A percentile compares a stretch with the other conserved stretches of the same genome.
phyloP scores from a whole-genome alignment of 2,113 vertebrate genomes.

The Nycticebus coucang region DNA sequence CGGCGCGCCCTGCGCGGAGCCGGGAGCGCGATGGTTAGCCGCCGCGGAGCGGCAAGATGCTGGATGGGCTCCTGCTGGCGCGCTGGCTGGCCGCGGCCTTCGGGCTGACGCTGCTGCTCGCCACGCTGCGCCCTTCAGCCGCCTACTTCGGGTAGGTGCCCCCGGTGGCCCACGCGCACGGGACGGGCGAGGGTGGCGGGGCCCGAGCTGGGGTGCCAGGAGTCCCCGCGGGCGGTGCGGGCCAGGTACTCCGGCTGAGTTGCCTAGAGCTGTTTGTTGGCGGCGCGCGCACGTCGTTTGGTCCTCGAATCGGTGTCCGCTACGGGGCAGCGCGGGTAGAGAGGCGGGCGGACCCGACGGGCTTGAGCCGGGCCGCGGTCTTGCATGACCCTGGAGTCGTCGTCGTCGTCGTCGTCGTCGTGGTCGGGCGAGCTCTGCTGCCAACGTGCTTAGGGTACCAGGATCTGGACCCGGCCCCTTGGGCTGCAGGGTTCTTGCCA shows the following conservation, averaged over 20 bases:
- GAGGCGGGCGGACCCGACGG: not conserved
- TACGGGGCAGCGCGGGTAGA: not conserved
- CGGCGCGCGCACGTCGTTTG: not conserved
- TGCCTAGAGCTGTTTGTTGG: conserved; percentile 59
- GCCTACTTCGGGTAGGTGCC: conserved; percentile 82
- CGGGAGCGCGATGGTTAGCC: conserved; percentile 80
- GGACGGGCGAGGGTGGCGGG: conserved; percentile 12
- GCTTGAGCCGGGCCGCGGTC: conserved; percentile 34
- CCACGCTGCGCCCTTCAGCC: conserved; percentile 77
- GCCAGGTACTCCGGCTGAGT: conserved; percentile 39
- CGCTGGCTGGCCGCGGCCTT: conserved; percentile 81
- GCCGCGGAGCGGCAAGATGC: conserved; percentile 80
- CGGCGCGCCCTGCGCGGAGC: conserved; percentile 72
- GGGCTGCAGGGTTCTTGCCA: conserved; percentile 57
- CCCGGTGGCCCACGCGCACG: conserved; percentile 42
- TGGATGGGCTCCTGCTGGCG: conserved; percentile 78
- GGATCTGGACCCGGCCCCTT: not conserved
- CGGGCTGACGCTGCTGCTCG: conserved; percentile 78
- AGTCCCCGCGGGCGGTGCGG: not conserved
- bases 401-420: not conserved
- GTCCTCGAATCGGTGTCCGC: not conserved
- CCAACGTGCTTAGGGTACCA: not conserved
- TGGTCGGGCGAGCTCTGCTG: not conserved
- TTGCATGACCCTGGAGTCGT: not conserved
- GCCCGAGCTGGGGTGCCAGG: not conserved